phyloP scores from a whole-genome alignment of 2,888 invertebrate genomes.

The Cataglyphis livida region DNA sequence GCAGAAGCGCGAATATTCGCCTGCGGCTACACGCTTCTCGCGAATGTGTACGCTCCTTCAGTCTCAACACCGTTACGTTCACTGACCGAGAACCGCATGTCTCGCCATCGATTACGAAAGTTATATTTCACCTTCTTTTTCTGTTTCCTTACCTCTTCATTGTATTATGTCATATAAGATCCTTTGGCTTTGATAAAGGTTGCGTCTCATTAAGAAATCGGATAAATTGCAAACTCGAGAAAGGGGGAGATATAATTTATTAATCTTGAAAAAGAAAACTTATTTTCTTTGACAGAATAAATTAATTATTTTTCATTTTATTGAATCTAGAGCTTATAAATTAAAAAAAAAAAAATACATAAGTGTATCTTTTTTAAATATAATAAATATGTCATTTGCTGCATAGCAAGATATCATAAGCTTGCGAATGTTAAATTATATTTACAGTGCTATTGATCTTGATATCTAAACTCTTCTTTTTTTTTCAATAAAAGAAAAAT shows the following conservation, averaged over 20 bases:
- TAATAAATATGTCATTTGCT: background rate
- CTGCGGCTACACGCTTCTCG: background rate
- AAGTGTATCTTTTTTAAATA: background rate
- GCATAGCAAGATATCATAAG: no score
- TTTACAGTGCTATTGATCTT: background rate
- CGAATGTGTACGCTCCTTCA: constrained; percentile 49
- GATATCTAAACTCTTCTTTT: background rate
- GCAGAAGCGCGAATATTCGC: constrained; percentile 17
- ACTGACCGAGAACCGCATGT: constrained; percentile 78
- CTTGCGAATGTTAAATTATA: background rate
- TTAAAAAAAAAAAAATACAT: background rate
- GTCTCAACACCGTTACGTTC: constrained; percentile 80
- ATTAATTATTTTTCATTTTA: background rate
- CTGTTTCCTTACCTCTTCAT: constrained; percentile 28
- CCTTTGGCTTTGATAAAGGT: background rate
- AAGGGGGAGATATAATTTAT: background rate
- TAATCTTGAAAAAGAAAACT: background rate
- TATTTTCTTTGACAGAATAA: background rate
- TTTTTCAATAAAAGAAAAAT: background rate
- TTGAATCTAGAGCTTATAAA: background rate
- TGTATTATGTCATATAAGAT: constrained; percentile 32
- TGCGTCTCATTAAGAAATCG: background rate
- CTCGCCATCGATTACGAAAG: constrained; percentile 71
- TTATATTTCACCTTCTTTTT: constrained; percentile 60
- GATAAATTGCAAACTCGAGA: background rate